These are phyloP conservation scores for Drosophila merina DNA, from an alignment of 2,888 invertebrate species.

Conservation along the genomic window DNA sequence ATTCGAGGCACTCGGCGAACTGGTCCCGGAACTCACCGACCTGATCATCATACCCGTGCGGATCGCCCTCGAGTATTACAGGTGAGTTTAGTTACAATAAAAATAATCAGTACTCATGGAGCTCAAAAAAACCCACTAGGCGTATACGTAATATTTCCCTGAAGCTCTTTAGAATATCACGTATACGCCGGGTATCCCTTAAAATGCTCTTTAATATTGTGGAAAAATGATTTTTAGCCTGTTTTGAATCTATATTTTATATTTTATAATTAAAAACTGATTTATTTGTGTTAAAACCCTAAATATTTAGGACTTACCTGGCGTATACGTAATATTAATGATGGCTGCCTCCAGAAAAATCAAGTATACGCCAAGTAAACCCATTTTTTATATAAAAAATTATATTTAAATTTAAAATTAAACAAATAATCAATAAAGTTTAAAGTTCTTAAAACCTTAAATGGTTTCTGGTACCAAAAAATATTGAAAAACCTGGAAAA, in stretches of 20 bases:
- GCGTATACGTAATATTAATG: neutral
- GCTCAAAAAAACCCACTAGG: neutral
- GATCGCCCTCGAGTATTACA: slow-evolving; percentile 84
- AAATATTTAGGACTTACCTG: neutral
- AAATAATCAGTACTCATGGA: no score
- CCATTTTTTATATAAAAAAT: no score
- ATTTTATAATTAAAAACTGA: neutral
- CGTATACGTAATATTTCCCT: neutral
- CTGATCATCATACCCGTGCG: slow-evolving; percentile 84
- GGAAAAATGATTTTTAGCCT: neutral
- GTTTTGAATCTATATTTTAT: neutral
- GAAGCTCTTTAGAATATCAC: no score
- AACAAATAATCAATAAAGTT: no score
- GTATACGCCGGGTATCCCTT: neutral
- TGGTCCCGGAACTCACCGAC: slow-evolving; percentile 89
- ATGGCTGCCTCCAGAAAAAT: neutral
- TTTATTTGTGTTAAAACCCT: neutral
- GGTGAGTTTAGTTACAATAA: slow-evolving; percentile 62
- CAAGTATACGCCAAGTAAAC: neutral
- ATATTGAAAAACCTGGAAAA: no score
- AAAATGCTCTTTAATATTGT: neutral
- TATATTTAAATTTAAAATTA: neutral
- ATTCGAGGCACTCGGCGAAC: slow-evolving; percentile 90
- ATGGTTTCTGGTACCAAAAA: no score
- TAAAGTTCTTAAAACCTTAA: no score